phyloP scores from a whole-genome alignment of 2,113 vertebrate species.

The Pandion haliaetus region DNA sequence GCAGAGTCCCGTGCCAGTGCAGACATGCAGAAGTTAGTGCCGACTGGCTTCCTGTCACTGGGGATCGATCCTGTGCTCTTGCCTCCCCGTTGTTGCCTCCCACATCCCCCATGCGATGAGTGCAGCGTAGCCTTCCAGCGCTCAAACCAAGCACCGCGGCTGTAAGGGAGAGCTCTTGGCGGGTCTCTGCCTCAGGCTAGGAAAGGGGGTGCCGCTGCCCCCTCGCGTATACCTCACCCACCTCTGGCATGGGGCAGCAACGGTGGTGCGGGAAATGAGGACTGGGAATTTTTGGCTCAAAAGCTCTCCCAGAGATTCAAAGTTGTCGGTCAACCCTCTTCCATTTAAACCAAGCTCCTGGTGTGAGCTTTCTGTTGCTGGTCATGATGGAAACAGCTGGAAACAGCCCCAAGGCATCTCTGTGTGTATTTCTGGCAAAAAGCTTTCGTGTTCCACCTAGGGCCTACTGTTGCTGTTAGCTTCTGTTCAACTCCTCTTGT shows the following conservation, averaged over 20 bases:
- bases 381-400: not conserved
- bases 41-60: fast-evolving
- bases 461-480: not conserved
- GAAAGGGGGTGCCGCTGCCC: not conserved
- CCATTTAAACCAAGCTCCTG: not conserved
- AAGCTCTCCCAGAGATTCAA: fast-evolving
- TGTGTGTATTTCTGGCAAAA: not conserved
- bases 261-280: not conserved
- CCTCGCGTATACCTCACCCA: fast-evolving
- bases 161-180: not conserved
- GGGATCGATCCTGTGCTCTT: fast-evolving
- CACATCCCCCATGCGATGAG: fast-evolving
- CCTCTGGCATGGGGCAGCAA: too few relatives aligned
- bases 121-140: fast-evolving
- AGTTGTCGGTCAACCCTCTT: not conserved
- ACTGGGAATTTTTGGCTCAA: not conserved
- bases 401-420: not conserved
- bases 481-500: fast-evolving
- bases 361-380: not conserved
- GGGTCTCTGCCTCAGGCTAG: not conserved
- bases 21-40: not conserved
- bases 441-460: not conserved
- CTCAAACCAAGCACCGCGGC: not conserved
- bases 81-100: fast-evolving
- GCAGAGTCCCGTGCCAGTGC: fast-evolving